A percentile compares a stretch with the other conserved stretches of the same genome.
phyloP scores from a whole-genome alignment of 2,113 vertebrate species.

The Pristiophorus japonicus region DNA sequence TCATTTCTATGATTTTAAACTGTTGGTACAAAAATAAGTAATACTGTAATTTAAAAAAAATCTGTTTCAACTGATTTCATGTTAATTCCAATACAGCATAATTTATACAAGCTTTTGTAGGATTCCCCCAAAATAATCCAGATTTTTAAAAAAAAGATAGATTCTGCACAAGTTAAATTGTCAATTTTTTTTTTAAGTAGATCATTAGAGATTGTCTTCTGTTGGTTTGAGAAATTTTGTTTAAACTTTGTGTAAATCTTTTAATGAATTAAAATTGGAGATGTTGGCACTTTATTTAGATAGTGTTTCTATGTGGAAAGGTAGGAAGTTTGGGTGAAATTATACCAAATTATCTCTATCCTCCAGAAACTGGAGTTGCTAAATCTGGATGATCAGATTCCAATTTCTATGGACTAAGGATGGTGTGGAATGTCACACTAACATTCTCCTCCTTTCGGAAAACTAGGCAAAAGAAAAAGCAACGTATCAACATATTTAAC shows the following conservation, averaged over 20 bases:
- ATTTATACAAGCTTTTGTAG: neutral
- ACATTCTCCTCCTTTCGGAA: neutral
- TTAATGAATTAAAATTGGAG: neutral
- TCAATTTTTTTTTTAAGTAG: neutral
- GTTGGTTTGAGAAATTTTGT: neutral
- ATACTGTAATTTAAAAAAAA: conserved; percentile 21
- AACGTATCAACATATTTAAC: neutral
- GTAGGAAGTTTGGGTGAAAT: neutral
- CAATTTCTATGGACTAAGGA: neutral
- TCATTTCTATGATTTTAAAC: neutral
- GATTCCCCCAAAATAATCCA: neutral
- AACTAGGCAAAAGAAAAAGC: neutral
- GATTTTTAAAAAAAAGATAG: neutral
- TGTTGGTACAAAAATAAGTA: neutral
- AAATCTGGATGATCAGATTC: neutral
- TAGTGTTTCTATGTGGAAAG: neutral
- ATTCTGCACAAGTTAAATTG: neutral
- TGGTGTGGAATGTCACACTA: neutral
- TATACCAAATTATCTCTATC: neutral
- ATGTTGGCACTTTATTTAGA: neutral
- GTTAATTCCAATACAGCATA: neutral
- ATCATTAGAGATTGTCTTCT: neutral
- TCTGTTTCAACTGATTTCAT: neutral
- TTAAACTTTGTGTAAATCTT: neutral
- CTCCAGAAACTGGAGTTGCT: neutral